A percentile compares a stretch with the other conserved stretches of the same genome.
Conservation (phyloP, 2,797 vertebrate genomes). For the Onychomys arenicola region DNA sequence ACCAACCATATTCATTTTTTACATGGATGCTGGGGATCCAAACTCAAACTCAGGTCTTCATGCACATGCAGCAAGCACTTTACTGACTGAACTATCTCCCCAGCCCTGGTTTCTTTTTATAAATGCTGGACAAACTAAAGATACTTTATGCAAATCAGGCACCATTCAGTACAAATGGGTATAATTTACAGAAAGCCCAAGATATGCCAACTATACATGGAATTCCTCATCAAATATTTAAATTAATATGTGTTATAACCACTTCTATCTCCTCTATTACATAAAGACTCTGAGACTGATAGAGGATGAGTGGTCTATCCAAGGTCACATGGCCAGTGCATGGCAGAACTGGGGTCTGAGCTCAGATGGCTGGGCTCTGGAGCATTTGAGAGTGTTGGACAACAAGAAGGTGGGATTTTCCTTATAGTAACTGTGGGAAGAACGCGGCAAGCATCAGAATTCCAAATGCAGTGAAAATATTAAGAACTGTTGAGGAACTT, state of each 20-base stretch:
- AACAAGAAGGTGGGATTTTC: conserved; percentile 14
- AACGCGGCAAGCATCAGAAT: neutral
- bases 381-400: neutral
- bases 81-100: neutral
- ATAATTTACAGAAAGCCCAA: conserved; percentile 25
- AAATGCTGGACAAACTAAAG: neutral
- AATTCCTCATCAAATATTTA: neutral
- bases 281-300: neutral
- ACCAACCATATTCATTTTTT: neutral
- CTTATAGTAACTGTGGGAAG: neutral
- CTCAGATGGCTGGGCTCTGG: neutral
- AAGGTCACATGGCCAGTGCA: neutral
- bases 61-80: neutral
- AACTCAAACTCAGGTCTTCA: neutral
- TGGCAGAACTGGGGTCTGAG: neutral
- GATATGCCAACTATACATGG: neutral
- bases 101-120: neutral
- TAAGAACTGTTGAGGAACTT: conserved; percentile 41
- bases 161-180: neutral
- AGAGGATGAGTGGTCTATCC: neutral
- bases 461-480: conserved; percentile 29
- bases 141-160: neutral
- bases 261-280: neutral
- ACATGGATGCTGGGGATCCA: neutral
- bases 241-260: neutral